phyloP scores from a whole-genome alignment of 2,113 vertebrate genomes.

The Elachura formosa region DNA sequence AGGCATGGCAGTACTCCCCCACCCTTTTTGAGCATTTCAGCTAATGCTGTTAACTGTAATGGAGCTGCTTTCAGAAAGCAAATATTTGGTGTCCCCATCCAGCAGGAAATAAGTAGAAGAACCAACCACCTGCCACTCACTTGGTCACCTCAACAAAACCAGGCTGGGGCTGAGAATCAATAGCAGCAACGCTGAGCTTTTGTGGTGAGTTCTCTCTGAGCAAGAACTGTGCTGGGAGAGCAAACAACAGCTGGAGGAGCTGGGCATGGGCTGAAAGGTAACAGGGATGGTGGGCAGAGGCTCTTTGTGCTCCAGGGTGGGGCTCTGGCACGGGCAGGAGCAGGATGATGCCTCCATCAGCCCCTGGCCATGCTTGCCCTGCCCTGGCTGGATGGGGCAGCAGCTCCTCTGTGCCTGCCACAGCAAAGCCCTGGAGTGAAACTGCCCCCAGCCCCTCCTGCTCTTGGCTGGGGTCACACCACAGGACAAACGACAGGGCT shows the following conservation, averaged over 20 bases:
- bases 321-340: not conserved
- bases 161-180: not conserved
- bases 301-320: not conserved
- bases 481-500: fast-evolving
- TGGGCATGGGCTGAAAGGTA: not conserved
- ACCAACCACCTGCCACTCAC: not conserved
- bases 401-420: not conserved
- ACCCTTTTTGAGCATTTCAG: not conserved
- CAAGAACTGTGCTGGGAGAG: not conserved
- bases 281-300: not conserved
- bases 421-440: not conserved
- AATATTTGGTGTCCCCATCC: constrained; percentile 49
- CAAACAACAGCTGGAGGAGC: constrained; percentile 55
- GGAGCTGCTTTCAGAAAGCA: not conserved
- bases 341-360: not conserved
- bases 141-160: not conserved
- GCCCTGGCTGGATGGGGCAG: fast-evolving
- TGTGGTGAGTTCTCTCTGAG: not conserved
- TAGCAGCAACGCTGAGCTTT: not conserved
- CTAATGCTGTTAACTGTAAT: not conserved
- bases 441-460: not conserved
- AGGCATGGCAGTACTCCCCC: not conserved
- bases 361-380: not conserved
- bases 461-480: not conserved
- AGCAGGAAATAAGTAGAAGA: not conserved